Percentiles rank a stretch among this genome's conserved stretches.
Evolutionary conservation across 2,888 invertebrate genomes (phyloP).

Genomic region (Cryptocheilus praepositus): DNA sequence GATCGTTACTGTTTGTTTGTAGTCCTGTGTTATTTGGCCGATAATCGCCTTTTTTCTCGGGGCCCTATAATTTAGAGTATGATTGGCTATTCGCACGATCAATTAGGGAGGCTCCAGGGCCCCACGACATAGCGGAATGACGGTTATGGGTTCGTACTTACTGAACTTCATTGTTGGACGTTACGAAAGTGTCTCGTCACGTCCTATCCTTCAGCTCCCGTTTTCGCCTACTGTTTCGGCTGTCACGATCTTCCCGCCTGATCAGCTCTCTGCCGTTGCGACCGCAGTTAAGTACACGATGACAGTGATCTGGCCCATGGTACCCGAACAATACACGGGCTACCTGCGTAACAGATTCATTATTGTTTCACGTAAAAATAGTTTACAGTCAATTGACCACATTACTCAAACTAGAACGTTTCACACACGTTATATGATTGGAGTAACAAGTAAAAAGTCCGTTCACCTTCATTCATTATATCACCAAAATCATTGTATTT

Average conservation of each 20-base stretch:
- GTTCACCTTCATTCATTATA: too few relatives aligned
- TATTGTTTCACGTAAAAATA: too few relatives aligned
- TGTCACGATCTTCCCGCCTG: neutral
- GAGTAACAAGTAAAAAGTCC: too few relatives aligned
- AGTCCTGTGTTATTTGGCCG: constrained; percentile 29
- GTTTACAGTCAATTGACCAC: too few relatives aligned
- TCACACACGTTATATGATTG: too few relatives aligned
- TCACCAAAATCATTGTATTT: too few relatives aligned
- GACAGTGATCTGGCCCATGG: too few relatives aligned
- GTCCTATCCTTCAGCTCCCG: constrained; percentile 49
- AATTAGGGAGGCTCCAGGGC: constrained; percentile 51
- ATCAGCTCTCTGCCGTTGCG: neutral
- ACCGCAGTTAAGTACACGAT: neutral
- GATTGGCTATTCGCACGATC: constrained; percentile 59
- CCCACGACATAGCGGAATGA: constrained; percentile 30
- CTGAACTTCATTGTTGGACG: constrained; percentile 44
- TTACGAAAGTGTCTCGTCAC: constrained; percentile 64
- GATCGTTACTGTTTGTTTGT: constrained; percentile 48
- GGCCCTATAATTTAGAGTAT: constrained; percentile 59
- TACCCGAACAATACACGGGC: too few relatives aligned
- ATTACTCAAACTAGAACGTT: too few relatives aligned
- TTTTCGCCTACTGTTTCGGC: constrained; percentile 27
- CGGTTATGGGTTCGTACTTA: constrained; percentile 32
- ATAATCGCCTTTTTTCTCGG: constrained; percentile 41
- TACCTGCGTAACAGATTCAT: too few relatives aligned